A percentile compares a stretch with the other conserved stretches of the same genome.
Evolutionary conservation across 2,113 vertebrate genomes (phyloP).

Genomic region (Phylloscopus trochilus): DNA sequence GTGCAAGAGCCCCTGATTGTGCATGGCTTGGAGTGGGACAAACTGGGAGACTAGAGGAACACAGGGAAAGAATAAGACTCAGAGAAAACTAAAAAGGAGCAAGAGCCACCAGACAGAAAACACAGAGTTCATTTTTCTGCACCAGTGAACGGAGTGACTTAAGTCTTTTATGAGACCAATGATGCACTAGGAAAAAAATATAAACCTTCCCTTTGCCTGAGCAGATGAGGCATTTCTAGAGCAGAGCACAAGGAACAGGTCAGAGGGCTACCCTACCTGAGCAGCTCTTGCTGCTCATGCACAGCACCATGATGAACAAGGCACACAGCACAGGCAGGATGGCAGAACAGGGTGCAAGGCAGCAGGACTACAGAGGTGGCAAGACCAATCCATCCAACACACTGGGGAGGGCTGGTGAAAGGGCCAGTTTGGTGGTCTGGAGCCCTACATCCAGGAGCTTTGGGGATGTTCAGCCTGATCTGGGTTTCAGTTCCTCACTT

Average conservation of each 20-base stretch:
- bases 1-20: not conserved
- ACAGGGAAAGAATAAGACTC: not conserved
- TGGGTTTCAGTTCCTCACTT: not conserved
- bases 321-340: not conserved
- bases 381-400: rapidly evolving
- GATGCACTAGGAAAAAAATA: not conserved
- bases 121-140: slow-evolving; percentile 4
- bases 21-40: not conserved
- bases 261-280: not conserved
- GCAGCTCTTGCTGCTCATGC: not conserved
- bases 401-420: not conserved
- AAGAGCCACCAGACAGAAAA: not conserved
- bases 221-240: slow-evolving; percentile 9
- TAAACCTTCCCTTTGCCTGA: not conserved
- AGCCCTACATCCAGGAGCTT: not conserved
- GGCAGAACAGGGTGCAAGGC: not conserved
- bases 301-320: not conserved
- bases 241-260: not conserved
- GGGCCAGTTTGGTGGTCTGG: not conserved
- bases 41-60: not conserved
- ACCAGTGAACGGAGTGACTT: not conserved
- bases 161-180: not conserved
- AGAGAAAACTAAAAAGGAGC: not conserved
- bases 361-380: not conserved
- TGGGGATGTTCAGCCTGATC: not conserved